Evolutionary conservation across 2,113 vertebrate species (phyloP).

Genomic region (Fregetta grallaria): DNA sequence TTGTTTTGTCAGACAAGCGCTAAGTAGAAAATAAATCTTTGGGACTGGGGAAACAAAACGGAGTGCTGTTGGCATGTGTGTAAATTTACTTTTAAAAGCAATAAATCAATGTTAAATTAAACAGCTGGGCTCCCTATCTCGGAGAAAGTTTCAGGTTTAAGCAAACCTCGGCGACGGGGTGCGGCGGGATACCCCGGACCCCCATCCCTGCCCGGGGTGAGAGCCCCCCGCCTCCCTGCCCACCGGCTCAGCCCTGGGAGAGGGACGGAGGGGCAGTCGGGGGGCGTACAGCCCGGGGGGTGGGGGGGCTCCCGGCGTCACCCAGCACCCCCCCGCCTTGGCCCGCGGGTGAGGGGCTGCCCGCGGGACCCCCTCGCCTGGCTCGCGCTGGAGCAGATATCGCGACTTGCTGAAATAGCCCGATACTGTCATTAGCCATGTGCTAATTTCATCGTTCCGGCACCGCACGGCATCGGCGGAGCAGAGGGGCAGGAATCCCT

Average conservation of each 20-base stretch:
- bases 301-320: background rate
- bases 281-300: background rate
- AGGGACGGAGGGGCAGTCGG: background rate
- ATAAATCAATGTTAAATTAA: constrained; percentile 81
- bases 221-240: background rate
- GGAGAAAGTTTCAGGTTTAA: constrained; percentile 47
- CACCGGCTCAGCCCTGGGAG: background rate
- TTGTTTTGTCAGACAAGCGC: constrained; percentile 76
- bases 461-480: background rate
- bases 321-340: background rate
- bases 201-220: background rate
- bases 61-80: constrained; percentile 68
- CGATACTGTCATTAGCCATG: background rate
- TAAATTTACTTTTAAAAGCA: constrained; percentile 79
- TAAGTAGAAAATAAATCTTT: constrained; percentile 77
- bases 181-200: background rate
- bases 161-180: constrained; percentile 25
- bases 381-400: background rate
- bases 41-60: constrained; percentile 70
- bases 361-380: background rate
- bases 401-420: background rate
- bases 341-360: background rate
- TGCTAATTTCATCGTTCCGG: background rate
- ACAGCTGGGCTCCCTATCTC: constrained; percentile 70
- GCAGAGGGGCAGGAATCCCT: background rate